Conservation (phyloP, 92 coral and sea anemone species). For the Phenganax stokvisi region DNA sequence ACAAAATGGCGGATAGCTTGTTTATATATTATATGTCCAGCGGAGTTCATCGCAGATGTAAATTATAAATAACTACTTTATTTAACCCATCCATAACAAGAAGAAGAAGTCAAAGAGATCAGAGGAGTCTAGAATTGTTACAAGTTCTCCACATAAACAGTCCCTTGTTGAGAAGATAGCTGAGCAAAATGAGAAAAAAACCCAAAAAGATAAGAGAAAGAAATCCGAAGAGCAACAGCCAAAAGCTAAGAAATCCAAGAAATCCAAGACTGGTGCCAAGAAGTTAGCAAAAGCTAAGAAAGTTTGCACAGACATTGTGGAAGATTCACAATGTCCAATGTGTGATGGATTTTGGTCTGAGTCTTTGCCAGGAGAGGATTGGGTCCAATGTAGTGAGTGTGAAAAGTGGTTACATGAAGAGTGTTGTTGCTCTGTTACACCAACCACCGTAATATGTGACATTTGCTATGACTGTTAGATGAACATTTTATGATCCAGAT, state of each 20-base stretch:
- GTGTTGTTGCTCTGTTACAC: slow-evolving; percentile 20
- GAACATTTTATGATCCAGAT: background rate
- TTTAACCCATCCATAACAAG: no score
- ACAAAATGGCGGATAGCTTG: no score
- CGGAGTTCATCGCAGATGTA: no score
- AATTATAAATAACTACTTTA: no score
- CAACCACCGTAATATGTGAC: slow-evolving; percentile 13
- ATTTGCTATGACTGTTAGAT: background rate
- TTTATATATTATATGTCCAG: no score
- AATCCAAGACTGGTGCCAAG: background rate
- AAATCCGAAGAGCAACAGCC: background rate
- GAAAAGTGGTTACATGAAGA: slow-evolving; percentile 34
- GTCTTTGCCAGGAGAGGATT: slow-evolving; percentile 32
- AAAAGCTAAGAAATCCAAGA: background rate
- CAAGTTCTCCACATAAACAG: slow-evolving; percentile 24
- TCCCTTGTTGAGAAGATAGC: slow-evolving; percentile 8
- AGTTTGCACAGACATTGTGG: background rate
- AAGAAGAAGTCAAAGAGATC: slow-evolving; percentile 16
- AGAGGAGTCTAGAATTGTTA: slow-evolving; percentile 14
- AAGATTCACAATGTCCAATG: slow-evolving; percentile 30
- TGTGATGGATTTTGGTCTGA: slow-evolving; percentile 32
- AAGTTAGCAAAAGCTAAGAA: background rate
- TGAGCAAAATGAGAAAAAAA: slow-evolving; percentile 3
- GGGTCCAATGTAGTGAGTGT: slow-evolving; percentile 24
- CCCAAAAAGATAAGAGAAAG: slow-evolving; percentile 12